phyloP scores from a whole-genome alignment of 2,888 invertebrate genomes.

The Seladonia tumulorum region DNA sequence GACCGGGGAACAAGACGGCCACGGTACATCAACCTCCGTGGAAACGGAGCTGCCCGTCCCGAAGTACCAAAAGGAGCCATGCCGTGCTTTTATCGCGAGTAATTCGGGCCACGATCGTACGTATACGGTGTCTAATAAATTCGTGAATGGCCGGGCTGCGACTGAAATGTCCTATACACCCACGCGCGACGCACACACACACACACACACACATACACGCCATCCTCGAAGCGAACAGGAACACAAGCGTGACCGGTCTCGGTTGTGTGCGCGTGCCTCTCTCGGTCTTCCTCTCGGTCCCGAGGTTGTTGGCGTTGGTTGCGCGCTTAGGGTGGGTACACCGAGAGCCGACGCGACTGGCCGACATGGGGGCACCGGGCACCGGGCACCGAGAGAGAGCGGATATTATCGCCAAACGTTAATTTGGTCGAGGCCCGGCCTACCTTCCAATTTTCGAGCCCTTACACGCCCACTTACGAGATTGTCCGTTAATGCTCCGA shows the following conservation, averaged over 20 bases:
- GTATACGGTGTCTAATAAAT: slow-evolving; percentile 70
- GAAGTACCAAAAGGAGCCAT: slow-evolving; percentile 57
- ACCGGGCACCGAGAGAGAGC: slow-evolving; percentile 74
- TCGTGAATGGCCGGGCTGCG: slow-evolving; percentile 69
- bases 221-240: background rate
- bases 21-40: slow-evolving; percentile 54
- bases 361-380: slow-evolving; percentile 55
- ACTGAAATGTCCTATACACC: slow-evolving; percentile 68
- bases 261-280: slow-evolving; percentile 42
- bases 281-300: slow-evolving; percentile 34
- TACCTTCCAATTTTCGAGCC: slow-evolving; percentile 84
- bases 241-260: background rate
- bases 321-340: slow-evolving; percentile 63
- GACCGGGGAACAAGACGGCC: slow-evolving; percentile 53
- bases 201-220: slow-evolving; percentile 16
- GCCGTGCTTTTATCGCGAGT: slow-evolving; percentile 68
- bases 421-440: slow-evolving; percentile 83
- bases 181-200: slow-evolving; percentile 56
- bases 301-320: slow-evolving; percentile 62
- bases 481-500: slow-evolving; percentile 83
- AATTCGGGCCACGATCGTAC: slow-evolving; percentile 70
- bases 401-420: slow-evolving; percentile 84
- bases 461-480: slow-evolving; percentile 84
- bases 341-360: slow-evolving; percentile 43
- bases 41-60: slow-evolving; percentile 48